These are phyloP conservation scores for Odontothrips loti DNA, from an alignment of 2,888 invertebrate species.

Conservation along the genomic window DNA sequence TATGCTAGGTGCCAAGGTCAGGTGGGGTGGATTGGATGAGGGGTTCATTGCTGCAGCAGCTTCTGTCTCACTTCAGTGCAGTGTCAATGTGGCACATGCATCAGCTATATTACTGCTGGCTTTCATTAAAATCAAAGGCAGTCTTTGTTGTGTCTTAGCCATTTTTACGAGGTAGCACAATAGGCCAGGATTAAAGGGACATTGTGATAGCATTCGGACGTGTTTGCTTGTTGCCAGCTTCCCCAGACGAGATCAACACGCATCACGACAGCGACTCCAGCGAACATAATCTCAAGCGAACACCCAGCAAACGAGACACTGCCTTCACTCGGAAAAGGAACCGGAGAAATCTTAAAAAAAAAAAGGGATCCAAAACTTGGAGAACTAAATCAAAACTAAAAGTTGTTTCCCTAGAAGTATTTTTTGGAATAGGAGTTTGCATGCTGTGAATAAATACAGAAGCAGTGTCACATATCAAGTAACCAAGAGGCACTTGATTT, in stretches of 20 bases:
- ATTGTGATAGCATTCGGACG: constrained; percentile 17
- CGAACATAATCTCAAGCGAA: constrained; percentile 23
- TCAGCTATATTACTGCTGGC: neutral
- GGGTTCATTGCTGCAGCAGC: too few relatives aligned
- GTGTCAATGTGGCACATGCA: too few relatives aligned
- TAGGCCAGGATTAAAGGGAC: neutral
- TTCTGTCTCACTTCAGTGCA: too few relatives aligned
- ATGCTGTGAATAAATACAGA: neutral
- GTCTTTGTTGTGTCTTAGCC: neutral
- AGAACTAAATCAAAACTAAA: constrained; percentile 12
- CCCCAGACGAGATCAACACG: constrained; percentile 16
- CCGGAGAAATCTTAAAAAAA: neutral
- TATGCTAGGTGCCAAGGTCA: neutral
- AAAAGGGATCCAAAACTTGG: constrained; percentile 18
- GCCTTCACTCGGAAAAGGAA: constrained; percentile 22
- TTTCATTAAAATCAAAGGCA: neutral
- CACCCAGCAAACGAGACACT: constrained; percentile 24
- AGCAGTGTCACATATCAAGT: neutral
- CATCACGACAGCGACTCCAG: constrained; percentile 23
- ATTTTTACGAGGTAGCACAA: too few relatives aligned
- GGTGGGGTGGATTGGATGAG: neutral
- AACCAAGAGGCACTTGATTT: neutral
- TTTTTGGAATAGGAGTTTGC: constrained; percentile 22
- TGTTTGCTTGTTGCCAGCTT: constrained; percentile 25
- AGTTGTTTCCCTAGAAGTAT: neutral